Percentiles rank a stretch among this genome's conserved stretches.
Conservation (phyloP, 2,113 vertebrate species). For the Pleuronectes platessa region DNA sequence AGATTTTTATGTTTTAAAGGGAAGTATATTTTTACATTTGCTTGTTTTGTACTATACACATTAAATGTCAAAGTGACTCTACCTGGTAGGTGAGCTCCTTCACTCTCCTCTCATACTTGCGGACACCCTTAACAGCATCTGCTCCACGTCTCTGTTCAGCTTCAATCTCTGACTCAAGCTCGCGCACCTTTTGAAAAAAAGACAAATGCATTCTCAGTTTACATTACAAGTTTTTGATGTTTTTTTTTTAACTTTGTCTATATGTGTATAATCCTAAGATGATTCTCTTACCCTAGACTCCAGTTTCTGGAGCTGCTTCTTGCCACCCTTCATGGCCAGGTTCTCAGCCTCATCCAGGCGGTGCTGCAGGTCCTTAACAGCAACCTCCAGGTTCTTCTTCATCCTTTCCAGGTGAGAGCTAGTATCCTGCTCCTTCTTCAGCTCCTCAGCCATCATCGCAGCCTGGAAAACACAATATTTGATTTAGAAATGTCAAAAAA, state of each 20-base stretch:
- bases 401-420: conserved; percentile 92
- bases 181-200: conserved; percentile 56
- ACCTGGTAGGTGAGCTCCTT: conserved; percentile 78
- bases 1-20: too few species aligned
- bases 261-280: too few species aligned
- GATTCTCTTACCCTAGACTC: conserved; percentile 80
- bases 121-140: conserved; percentile 74
- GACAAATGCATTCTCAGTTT: not conserved
- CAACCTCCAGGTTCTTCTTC: conserved; percentile 93
- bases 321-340: conserved; percentile 87
- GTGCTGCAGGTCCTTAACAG: conserved; percentile 84
- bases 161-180: conserved; percentile 69
- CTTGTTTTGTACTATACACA: not conserved
- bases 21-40: too few species aligned
- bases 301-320: conserved; percentile 89
- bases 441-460: conserved; percentile 90
- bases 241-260: not conserved
- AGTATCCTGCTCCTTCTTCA: conserved; percentile 91
- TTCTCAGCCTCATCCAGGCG: conserved; percentile 92
- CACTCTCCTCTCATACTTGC: conserved; percentile 78
- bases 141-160: conserved; percentile 70
- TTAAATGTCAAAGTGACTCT: not conserved
- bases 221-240: not conserved
- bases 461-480: conserved; percentile 63
- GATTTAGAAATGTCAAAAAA: not conserved